Conservation (phyloP, 2,888 invertebrate species). For the Ophion ellenae region DNA sequence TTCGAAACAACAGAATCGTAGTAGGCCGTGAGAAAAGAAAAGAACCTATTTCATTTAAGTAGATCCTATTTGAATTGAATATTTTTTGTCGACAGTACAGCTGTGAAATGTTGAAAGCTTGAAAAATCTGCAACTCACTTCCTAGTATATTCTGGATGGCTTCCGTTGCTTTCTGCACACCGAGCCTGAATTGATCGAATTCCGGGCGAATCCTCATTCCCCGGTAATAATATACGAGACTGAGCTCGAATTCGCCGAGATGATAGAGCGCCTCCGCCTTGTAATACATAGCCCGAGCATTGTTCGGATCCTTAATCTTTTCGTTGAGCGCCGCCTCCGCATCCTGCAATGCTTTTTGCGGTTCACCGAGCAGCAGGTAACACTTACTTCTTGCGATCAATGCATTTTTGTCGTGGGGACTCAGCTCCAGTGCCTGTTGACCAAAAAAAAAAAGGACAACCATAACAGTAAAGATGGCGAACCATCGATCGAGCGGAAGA, state of each 20-base stretch:
- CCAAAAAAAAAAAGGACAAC: constrained; percentile 22
- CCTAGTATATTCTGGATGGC: constrained; percentile 97
- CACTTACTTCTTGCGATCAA: constrained; percentile 95
- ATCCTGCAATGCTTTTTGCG: constrained; percentile 91
- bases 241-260: constrained; percentile 96
- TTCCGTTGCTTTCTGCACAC: constrained; percentile 96
- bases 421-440: constrained; percentile 93
- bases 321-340: constrained; percentile 91
- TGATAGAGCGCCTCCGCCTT: constrained; percentile 97
- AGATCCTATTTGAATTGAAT: too few species aligned
- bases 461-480: not conserved
- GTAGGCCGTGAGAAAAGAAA: too few species aligned
- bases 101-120: constrained; percentile 20
- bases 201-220: constrained; percentile 94
- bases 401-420: constrained; percentile 93
- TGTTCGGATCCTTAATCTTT: constrained; percentile 87
- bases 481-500: not conserved
- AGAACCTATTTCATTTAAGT: too few species aligned
- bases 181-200: constrained; percentile 90
- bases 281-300: constrained; percentile 91
- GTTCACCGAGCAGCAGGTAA: constrained; percentile 93
- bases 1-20: too few species aligned
- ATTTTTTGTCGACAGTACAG: too few species aligned
- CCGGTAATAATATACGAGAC: constrained; percentile 95
- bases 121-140: constrained; percentile 74